phyloP scores from a whole-genome alignment of 2,113 vertebrate species.

The Calcarius ornatus region DNA sequence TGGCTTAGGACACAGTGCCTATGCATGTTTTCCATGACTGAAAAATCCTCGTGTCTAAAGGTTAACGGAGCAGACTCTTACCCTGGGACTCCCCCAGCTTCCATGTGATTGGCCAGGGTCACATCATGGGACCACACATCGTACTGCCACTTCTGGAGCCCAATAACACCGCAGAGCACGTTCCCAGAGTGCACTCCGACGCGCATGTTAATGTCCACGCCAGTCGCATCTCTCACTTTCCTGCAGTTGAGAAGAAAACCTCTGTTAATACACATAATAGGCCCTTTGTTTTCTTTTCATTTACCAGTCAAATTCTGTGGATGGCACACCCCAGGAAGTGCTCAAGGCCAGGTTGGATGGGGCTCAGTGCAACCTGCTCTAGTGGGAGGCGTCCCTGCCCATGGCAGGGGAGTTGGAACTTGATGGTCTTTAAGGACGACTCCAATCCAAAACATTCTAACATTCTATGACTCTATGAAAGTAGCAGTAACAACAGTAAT shows the following conservation, averaged over 20 bases:
- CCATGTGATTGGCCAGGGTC: constrained; percentile 97
- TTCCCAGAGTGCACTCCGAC: constrained; percentile 97
- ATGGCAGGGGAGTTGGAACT: not conserved
- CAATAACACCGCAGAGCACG: constrained; percentile 95
- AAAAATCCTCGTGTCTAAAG: not conserved
- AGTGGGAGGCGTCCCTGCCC: not conserved
- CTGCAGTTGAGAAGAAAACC: constrained; percentile 65
- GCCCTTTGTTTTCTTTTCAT: not conserved
- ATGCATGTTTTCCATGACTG: not conserved
- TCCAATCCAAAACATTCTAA: not conserved
- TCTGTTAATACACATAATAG: not conserved
- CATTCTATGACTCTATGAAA: not conserved
- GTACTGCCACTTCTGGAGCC: constrained; percentile 98
- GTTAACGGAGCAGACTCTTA: constrained; percentile 63
- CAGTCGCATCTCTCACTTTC: constrained; percentile 93
- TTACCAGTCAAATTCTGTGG: not conserved
- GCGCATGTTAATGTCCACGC: constrained; percentile 96
- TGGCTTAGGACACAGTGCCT: not conserved
- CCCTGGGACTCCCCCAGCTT: constrained; percentile 95
- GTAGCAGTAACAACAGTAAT: not conserved
- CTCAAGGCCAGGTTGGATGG: not conserved
- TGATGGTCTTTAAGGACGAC: too few relatives aligned
- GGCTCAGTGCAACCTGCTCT: not conserved
- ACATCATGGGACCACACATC: constrained; percentile 99
- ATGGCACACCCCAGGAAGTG: not conserved